A percentile compares a stretch with the other conserved stretches of the same genome.
phyloP scores from a whole-genome alignment of 2,888 invertebrate species.

The Leptopilina drosophilae region DNA sequence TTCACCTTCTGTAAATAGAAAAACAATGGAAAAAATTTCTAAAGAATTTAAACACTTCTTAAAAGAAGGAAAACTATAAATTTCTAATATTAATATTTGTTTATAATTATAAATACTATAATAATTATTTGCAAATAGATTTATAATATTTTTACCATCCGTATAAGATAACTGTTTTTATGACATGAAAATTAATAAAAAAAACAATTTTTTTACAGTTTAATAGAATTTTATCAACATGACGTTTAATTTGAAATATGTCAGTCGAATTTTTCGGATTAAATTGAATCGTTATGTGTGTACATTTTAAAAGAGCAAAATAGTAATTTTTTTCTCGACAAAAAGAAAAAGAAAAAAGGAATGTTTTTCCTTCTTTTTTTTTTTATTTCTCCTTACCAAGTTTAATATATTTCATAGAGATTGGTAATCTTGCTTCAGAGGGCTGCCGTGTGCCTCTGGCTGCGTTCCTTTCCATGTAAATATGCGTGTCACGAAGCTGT shows the following conservation, averaged over 20 bases:
- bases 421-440: constrained; percentile 28
- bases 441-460: constrained; percentile 37
- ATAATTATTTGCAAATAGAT: too few species aligned
- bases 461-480: constrained; percentile 52
- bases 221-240: background rate
- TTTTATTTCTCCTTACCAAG: background rate
- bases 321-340: background rate
- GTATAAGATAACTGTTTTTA: too few species aligned
- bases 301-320: background rate
- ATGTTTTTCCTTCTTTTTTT: background rate
- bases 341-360: background rate
- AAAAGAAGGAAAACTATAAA: too few species aligned
- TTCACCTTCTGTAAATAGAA: too few species aligned
- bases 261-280: background rate
- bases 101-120: too few species aligned
- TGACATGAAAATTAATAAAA: too few species aligned
- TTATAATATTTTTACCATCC: too few species aligned
- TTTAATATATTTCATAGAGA: constrained; percentile 29
- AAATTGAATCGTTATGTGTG: constrained; percentile 5
- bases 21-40: too few species aligned
- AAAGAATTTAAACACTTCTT: too few species aligned
- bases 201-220: background rate
- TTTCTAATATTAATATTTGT: too few species aligned
- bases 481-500: constrained; percentile 55
- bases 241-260: background rate